Base-by-base conservation (phyloP, 1,140 invertebrate genomes). In the Andricus grossulariae region DNA sequence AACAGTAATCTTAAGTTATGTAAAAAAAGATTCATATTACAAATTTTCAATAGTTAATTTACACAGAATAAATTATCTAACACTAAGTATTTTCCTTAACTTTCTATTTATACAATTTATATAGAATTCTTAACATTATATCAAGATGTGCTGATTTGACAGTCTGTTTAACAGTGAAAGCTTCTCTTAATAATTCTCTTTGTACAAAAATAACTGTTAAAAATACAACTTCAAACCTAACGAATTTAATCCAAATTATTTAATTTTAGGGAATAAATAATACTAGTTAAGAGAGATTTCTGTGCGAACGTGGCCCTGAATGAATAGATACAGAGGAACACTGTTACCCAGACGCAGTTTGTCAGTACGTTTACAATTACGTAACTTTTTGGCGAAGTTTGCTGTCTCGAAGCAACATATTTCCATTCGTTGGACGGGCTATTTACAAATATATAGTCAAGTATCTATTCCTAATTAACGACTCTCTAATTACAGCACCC, bases 41-140 rank as follows among this genome's bases (percentile, higher is more conserved):
- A 66, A 66, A 66, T 66, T 39, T 39, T 66, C 60, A 66, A 66
- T 66, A 45, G n/a, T 66, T 66, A 66, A n/a, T 66, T 66, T 83
- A 85, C 72, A 78, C 78, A 75, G 81, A 85, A 85, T 85, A 85
- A 85, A 85, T 85, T 83, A 85, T 83, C 82, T 85, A 85, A 19
- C 49, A 45, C 82, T 83, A 83, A 82, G 39, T 75, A 73, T 52
- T 60, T 66, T 39, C 5, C 60, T 66, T 66, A 66, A 11, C 32
- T 45, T 1, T 66, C 32, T 66, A 66, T 66, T 66, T 66, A 66
- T 66, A 66, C 60, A 66, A 39, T 39, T 66, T 66, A 32, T 66
- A 66, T 66, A 66, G 16, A 66, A 66, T 66, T 16, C 60, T 45
- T 66, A 66, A 66, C 60, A 66, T 66, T 39, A 66, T 32, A 39